Evolutionary conservation across 2,113 vertebrate genomes (phyloP), one percentile per base, ranked within the genome.

Genomic region (Narcine bancroftii): DNA sequence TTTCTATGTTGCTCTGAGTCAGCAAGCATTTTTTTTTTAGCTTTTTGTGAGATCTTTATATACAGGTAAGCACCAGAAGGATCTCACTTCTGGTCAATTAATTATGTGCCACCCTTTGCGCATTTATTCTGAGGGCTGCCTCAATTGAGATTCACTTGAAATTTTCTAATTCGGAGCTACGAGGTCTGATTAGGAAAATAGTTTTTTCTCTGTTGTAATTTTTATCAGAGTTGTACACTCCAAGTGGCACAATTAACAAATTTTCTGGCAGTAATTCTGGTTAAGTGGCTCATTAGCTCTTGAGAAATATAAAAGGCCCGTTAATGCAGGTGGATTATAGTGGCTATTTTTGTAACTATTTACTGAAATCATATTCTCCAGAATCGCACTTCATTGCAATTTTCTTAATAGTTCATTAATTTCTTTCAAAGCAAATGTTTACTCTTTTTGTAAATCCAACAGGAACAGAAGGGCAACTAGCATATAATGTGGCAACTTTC

Each of bases 291-390:
- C 50, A 85, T 85, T 39, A 85, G 81, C 29, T 56, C 29, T 87
- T 60, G 81, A 87, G 81, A 87, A 87, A 87, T 53, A 87, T 87
- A 87, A 87, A 87, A 87, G 81, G 81, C n/a, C 36, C 81, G 60
- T 87, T 39, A 63, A 87, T 87, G 53, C 36, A 87, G 53, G 53
- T 87, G n/a, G 33, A 87, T 87, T 29, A 56, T 85, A 56, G 56
- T 85, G n/a, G 79, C 79, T 87, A 87, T 87, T 87, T 87, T 87
- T 13, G 33, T 60, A 17, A 60, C 33, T 19, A 56, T 17, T n/a
- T 63, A 87, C 56, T 87, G 53, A 87, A 87, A 87, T 87, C 33
- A 81, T 81, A 50, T 36, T 87, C 81, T 87, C n/a, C 56, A 6
- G 33, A 87, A 60, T 85, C 81, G 53, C 29, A 85, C 56, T 60